Evolutionary conservation across 1,140 invertebrate species (phyloP), one percentile per base, ranked within the genome.

Genomic region (Musca domestica): DNA sequence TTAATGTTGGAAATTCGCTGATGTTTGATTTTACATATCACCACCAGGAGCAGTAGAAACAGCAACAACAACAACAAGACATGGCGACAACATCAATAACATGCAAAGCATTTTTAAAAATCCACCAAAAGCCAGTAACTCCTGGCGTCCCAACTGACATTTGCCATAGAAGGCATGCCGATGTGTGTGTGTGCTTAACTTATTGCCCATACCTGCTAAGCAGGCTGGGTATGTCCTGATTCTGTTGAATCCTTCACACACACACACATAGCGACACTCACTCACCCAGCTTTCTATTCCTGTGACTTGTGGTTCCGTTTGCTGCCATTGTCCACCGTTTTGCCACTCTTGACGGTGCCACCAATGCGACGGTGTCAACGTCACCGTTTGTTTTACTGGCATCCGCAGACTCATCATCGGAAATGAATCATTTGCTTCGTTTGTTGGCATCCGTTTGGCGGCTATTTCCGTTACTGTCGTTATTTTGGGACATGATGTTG

Each of bases 361-460:
- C 6, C 17, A 20, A 9, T 9, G 41, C 20, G 48, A 20, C 48
- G 48, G 48, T 19, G 17, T 51, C 17, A 20, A 19, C 34, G 56
- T 61, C 56, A 61, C 27, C 56, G 56, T 61, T 61, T 61, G 56
- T 68, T 68, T 64, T 65, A 63, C 64, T 68, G 61, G 61, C 61
- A 68, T 68, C 72, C 75, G 77, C 76, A 74, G 75, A 77, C 76
- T 79, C 77, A 80, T 80, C 77, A 80, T 80, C 77, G 77, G 77
- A 80, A 80, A 80, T 80, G 77, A 80, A 80, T 80, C 77, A 80
- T 80, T 80, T 80, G 77, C 77, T 79, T 80, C 77, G 77, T 80
- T 80, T 79, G 76, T 74, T 77, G 77, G 74, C 77, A 80, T 80
- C 77, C 77, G 77, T 73, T 75, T 75, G 76, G 71, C 77, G 77